Conservation (phyloP, 2,113 vertebrate species). For the Epinephelus lanceolatus region DNA sequence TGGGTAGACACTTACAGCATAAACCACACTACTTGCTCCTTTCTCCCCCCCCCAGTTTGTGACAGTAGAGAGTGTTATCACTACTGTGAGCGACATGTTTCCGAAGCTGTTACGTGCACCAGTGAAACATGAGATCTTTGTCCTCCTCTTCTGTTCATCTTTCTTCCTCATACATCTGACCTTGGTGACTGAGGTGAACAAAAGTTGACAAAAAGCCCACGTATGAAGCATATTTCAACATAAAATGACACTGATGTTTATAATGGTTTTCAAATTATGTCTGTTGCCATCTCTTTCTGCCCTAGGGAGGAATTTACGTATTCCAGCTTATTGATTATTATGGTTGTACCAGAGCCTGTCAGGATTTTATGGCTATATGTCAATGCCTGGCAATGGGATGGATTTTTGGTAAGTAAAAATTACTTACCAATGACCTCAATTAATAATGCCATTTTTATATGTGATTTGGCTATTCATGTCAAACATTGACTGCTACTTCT, state of each 20-base stretch:
- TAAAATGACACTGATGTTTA: too few relatives aligned
- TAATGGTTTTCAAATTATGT: too few relatives aligned
- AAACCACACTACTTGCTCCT: too few relatives aligned
- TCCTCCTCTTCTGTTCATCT: constrained; percentile 45
- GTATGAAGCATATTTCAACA: too few relatives aligned
- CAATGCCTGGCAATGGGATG: constrained; percentile 66
- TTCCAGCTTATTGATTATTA: constrained; percentile 77
- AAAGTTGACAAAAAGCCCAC: too few relatives aligned
- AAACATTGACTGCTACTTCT: too few relatives aligned
- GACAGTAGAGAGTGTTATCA: constrained; percentile 61
- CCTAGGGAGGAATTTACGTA: constrained; percentile 72
- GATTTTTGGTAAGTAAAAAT: constrained; percentile 67
- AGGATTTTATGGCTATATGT: constrained; percentile 59
- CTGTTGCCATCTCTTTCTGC: not conserved
- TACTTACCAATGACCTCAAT: too few relatives aligned
- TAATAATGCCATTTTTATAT: too few relatives aligned
- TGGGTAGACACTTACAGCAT: too few relatives aligned
- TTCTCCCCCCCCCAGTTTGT: constrained; percentile 69
- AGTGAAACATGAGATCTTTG: constrained; percentile 45
- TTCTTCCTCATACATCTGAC: constrained; percentile 52
- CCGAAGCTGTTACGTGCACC: constrained; percentile 39
- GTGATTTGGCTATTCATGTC: too few relatives aligned
- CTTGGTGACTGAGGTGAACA: constrained; percentile 64
- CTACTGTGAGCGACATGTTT: constrained; percentile 45
- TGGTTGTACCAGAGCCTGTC: constrained; percentile 54